Conservation (phyloP, 2,113 vertebrate genomes). For the Peromyscus polionotus region DNA sequence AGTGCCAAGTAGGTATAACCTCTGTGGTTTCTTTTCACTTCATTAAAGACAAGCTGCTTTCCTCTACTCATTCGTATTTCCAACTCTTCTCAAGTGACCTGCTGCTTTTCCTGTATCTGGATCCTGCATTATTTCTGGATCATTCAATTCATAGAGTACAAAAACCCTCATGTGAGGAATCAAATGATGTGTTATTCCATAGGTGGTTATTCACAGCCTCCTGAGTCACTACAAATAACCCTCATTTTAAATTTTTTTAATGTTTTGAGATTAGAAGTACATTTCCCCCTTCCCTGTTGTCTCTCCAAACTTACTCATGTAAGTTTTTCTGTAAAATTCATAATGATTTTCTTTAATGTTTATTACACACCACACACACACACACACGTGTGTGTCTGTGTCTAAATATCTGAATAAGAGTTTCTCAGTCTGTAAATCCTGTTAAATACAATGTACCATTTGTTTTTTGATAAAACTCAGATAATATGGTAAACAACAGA, state of each 20-base stretch:
- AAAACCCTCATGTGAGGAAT: not conserved
- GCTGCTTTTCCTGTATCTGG: not conserved
- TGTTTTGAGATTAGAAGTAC: not conserved
- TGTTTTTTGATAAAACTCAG: not conserved
- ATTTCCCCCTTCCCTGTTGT: not conserved
- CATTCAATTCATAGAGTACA: not conserved
- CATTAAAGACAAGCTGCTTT: not conserved
- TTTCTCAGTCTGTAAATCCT: not conserved
- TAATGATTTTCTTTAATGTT: not conserved
- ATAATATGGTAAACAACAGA: not conserved
- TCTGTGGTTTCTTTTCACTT: too few species aligned
- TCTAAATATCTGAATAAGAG: not conserved
- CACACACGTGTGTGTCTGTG: not conserved
- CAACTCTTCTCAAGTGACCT: not conserved
- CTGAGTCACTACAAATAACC: not conserved
- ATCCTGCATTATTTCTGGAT: not conserved
- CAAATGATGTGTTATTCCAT: too few species aligned
- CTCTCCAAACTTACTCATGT: not conserved
- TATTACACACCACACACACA: not conserved
- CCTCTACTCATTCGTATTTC: not conserved
- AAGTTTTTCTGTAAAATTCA: not conserved
- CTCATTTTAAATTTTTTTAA: not conserved
- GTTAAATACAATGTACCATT: not conserved
- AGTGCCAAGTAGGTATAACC: accelerated
- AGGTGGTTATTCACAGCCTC: not conserved